These are phyloP conservation scores for Probaryconus sp. DNA, from an alignment of 1,140 invertebrate species.

Conservation along the genomic window DNA sequence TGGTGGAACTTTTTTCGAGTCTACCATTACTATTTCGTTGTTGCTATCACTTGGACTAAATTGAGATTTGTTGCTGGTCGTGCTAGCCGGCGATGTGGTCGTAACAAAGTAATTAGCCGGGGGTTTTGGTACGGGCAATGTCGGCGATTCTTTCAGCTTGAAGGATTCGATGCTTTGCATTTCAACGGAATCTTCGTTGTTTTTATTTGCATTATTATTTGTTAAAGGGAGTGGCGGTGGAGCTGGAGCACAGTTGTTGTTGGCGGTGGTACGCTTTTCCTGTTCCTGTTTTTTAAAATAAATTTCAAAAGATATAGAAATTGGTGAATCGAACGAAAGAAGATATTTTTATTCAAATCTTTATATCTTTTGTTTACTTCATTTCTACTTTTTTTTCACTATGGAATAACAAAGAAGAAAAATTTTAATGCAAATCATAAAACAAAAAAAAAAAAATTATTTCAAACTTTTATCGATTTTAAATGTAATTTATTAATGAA, in stretches of 20 bases:
- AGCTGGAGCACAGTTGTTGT: slow-evolving; percentile 57
- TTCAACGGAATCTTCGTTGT: slow-evolving; percentile 79
- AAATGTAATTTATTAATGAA: too few species aligned
- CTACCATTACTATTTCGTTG: slow-evolving; percentile 35
- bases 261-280: slow-evolving; percentile 62
- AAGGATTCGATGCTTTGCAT: slow-evolving; percentile 86
- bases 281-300: too few species aligned
- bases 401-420: too few species aligned
- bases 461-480: too few species aligned
- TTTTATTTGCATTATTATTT: slow-evolving; percentile 67
- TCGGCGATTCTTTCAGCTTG: slow-evolving; percentile 81
- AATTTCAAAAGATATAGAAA: too few species aligned
- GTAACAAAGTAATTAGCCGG: slow-evolving; percentile 82
- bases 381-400: too few species aligned
- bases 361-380: too few species aligned
- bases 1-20: slow-evolving; percentile 29
- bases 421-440: too few species aligned
- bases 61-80: slow-evolving; percentile 33
- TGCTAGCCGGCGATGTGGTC: slow-evolving; percentile 46
- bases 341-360: too few species aligned
- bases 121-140: slow-evolving; percentile 80
- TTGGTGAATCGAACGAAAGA: too few species aligned
- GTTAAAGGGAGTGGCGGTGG: slow-evolving; percentile 62
- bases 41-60: slow-evolving; percentile 25
- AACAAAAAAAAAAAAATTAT: too few species aligned